Evolutionary conservation across 2,888 invertebrate species (phyloP).

Genomic region (Notodonta dromedarius): DNA sequence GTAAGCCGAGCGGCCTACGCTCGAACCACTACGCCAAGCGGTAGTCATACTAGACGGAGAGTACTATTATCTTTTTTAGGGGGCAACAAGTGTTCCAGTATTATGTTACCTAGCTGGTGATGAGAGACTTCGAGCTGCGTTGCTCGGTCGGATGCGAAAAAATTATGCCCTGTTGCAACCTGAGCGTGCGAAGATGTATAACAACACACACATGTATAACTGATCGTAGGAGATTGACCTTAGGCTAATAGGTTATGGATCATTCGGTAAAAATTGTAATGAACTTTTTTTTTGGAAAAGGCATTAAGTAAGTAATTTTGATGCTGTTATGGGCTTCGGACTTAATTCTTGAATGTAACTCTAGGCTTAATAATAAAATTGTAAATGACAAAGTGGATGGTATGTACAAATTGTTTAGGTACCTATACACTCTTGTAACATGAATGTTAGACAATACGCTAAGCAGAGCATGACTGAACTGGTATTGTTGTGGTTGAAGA

Average conservation of each 20-base stretch:
- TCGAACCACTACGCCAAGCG: too few relatives aligned
- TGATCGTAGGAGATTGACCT: slow-evolving; percentile 17
- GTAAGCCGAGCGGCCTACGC: too few relatives aligned
- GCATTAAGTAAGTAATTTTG: background rate
- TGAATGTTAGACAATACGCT: slow-evolving; percentile 32
- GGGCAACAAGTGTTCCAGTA: slow-evolving; percentile 78
- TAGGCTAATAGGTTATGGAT: background rate
- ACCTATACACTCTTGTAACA: background rate
- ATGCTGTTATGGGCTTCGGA: background rate
- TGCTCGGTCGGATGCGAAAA: slow-evolving; percentile 78
- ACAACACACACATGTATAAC: slow-evolving; percentile 17
- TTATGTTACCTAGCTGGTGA: slow-evolving; percentile 75
- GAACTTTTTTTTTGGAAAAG: background rate
- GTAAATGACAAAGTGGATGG: background rate
- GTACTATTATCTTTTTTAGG: slow-evolving; percentile 54
- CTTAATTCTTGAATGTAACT: background rate
- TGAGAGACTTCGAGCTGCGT: slow-evolving; percentile 75
- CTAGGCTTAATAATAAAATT: background rate
- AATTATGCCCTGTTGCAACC: slow-evolving; percentile 76
- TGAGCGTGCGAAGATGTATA: slow-evolving; percentile 62
- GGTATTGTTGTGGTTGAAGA: slow-evolving; percentile 41
- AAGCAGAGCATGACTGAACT: slow-evolving; percentile 60
- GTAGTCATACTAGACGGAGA: too few relatives aligned
- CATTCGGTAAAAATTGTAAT: background rate
- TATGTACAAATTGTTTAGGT: background rate